phyloP scores from a whole-genome alignment of 1,140 invertebrate species.

The Dinothrombium tinctorium region DNA sequence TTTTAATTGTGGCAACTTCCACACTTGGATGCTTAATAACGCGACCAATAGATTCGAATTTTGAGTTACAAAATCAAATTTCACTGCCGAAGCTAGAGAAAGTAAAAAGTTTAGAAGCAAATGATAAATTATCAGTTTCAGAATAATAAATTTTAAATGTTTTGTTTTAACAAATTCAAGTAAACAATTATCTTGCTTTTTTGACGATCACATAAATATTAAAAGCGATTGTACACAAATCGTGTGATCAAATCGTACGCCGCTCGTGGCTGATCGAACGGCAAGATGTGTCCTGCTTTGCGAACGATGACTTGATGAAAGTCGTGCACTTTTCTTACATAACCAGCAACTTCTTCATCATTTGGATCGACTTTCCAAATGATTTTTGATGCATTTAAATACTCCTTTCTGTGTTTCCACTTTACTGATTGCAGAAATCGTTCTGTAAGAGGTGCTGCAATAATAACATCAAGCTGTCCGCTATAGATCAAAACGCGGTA shows the following conservation, averaged over 20 bases:
- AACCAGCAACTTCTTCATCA: constrained; percentile 44
- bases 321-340: no score
- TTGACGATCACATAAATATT: no score
- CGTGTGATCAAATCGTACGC: constrained; percentile 46
- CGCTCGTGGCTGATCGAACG: constrained; percentile 51
- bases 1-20: no score
- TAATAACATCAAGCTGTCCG: constrained; percentile 60
- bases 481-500: constrained; percentile 30
- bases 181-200: no score
- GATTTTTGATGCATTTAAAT: constrained; percentile 34
- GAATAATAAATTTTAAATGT: no score
- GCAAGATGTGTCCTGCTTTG: constrained; percentile 60
- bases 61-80: no score
- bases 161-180: no score
- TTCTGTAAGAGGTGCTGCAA: constrained; percentile 47
- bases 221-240: constrained; percentile 36
- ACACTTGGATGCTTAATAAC: no score
- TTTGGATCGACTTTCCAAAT: constrained; percentile 33
- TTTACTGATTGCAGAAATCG: constrained; percentile 38
- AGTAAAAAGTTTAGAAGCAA: no score
- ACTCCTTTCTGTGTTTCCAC: constrained; percentile 37
- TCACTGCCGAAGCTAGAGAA: no score
- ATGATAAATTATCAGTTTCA: no score
- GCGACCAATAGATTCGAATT: no score
- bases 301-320: constrained; percentile 53